These are phyloP conservation scores for Aproaerema taeniolella DNA, from an alignment of 2,888 invertebrate genomes.

Conservation along the genomic window DNA sequence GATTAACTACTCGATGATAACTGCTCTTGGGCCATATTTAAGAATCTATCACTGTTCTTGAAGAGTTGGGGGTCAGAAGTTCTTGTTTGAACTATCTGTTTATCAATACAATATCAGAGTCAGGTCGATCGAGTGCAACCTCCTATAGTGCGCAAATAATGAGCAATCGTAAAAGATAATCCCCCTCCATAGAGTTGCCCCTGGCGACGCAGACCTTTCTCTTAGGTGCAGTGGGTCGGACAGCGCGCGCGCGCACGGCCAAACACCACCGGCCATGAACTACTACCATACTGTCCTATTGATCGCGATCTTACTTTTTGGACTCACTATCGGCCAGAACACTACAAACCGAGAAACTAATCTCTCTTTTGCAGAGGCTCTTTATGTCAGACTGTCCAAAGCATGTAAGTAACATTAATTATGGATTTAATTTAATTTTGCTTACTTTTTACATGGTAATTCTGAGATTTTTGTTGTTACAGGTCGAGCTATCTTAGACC, in stretches of 20 bases:
- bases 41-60: too few species aligned
- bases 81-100: too few species aligned
- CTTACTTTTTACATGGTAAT: not conserved
- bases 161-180: conserved; percentile 45
- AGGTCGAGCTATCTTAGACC: conserved; percentile 68
- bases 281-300: conserved; percentile 23
- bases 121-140: not conserved
- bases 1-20: too few species aligned
- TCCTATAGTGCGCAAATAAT: conserved; percentile 21
- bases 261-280: conserved; percentile 48
- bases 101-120: not conserved
- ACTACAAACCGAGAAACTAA: conserved; percentile 27
- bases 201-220: conserved; percentile 55
- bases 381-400: conserved; percentile 60
- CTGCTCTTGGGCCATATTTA: too few species aligned
- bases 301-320: conserved; percentile 23
- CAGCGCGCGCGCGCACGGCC: conserved; percentile 63
- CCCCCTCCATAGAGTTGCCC: conserved; percentile 49
- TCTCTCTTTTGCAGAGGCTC: conserved; percentile 58
- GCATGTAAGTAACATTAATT: conserved; percentile 59
- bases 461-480: conserved; percentile 24
- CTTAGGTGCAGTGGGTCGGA: conserved; percentile 60
- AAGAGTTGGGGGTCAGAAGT: too few species aligned
- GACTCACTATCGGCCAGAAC: conserved; percentile 22
- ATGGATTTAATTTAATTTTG: not conserved